Conservation (phyloP, 2,888 invertebrate species). For the Suillia variegata region DNA sequence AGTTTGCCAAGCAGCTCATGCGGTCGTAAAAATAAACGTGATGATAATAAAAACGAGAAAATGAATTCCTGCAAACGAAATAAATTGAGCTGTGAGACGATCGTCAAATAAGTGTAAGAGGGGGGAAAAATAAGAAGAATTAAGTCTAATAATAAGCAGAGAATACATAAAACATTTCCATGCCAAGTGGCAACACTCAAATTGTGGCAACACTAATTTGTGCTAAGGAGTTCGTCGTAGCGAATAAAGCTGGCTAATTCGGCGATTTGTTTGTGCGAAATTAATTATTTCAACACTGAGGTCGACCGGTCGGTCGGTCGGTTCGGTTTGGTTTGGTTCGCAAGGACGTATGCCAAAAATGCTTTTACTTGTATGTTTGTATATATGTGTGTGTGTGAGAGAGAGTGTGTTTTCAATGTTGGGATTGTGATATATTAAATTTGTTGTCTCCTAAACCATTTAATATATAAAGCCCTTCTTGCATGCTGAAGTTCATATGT, state of each 20-base stretch:
- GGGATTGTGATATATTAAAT: background rate
- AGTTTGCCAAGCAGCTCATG: slow-evolving; percentile 60
- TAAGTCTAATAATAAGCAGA: too few relatives aligned
- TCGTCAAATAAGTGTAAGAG: too few relatives aligned
- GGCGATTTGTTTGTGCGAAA: slow-evolving; percentile 36
- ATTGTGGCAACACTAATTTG: slow-evolving; percentile 22
- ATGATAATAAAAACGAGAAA: slow-evolving; percentile 61
- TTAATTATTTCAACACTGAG: slow-evolving; percentile 45
- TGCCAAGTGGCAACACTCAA: too few relatives aligned
- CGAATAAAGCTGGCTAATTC: background rate
- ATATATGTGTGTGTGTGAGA: background rate
- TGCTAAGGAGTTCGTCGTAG: background rate
- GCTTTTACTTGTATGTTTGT: background rate
- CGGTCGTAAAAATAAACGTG: slow-evolving; percentile 60
- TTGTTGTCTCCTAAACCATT: too few relatives aligned
- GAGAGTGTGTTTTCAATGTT: background rate
- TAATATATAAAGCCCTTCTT: too few relatives aligned
- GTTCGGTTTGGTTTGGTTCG: too few relatives aligned
- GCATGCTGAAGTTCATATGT: too few relatives aligned
- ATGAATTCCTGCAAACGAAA: slow-evolving; percentile 56
- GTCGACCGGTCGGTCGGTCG: background rate
- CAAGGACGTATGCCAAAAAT: background rate
- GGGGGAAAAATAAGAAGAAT: background rate
- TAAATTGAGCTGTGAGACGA: too few relatives aligned
- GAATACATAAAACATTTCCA: too few relatives aligned